These are phyloP conservation scores for Phrynosoma platyrhinos DNA, from an alignment of 2,113 vertebrate species.

Conservation along the genomic window DNA sequence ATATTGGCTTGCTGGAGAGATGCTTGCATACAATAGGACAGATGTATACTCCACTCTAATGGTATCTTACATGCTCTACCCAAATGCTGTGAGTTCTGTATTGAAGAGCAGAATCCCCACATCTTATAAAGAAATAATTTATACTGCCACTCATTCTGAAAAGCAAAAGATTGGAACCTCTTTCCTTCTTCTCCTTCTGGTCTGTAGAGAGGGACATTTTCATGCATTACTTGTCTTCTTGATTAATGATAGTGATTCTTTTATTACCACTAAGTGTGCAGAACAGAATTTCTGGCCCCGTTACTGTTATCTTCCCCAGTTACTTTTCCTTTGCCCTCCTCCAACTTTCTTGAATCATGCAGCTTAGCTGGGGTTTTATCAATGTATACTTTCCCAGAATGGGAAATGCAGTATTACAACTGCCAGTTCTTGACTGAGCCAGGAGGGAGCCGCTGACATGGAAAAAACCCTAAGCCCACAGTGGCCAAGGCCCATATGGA, in stretches of 20 bases:
- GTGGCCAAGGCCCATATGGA: background rate
- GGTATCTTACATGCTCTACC: background rate
- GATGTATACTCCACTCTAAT: background rate
- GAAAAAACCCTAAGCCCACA: accelerated
- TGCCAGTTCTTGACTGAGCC: background rate
- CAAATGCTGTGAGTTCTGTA: background rate
- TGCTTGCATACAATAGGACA: background rate
- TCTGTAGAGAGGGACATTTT: too few relatives aligned
- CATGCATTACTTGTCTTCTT: too few relatives aligned
- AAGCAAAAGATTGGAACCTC: background rate
- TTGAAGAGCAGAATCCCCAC: background rate
- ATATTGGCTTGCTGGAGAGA: background rate
- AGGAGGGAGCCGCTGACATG: background rate
- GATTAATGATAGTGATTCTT: too few relatives aligned
- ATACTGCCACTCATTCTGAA: background rate
- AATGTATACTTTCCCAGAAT: background rate
- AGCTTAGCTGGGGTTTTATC: background rate
- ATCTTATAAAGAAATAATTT: background rate
- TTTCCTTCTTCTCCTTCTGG: too few relatives aligned
- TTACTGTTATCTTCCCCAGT: background rate
- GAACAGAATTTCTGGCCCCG: background rate
- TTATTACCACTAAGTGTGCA: too few relatives aligned
- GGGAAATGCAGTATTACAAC: background rate
- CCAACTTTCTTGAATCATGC: too few relatives aligned
- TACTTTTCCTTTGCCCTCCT: background rate